phyloP scores from a whole-genome alignment of 2,797 vertebrate species.

The Columba guinea region DNA sequence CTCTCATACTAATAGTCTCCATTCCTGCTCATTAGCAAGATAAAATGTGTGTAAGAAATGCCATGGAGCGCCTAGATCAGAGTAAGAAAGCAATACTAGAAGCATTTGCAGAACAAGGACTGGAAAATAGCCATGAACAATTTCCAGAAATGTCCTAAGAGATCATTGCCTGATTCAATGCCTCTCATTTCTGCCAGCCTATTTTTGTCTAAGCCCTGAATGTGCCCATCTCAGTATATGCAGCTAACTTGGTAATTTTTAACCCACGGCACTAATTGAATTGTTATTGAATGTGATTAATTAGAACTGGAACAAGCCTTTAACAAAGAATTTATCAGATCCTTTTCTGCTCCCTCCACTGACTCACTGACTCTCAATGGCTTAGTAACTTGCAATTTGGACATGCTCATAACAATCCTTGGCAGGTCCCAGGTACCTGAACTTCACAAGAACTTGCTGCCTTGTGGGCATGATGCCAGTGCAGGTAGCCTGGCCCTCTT shows the following conservation, averaged over 20 bases:
- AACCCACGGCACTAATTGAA: slow-evolving; percentile 56
- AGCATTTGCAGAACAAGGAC: not conserved
- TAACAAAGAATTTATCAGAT: slow-evolving; percentile 44
- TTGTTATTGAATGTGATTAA: slow-evolving; percentile 62
- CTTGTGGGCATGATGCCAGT: not conserved
- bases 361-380: not conserved
- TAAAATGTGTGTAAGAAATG: not conserved
- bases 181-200: slow-evolving; percentile 34
- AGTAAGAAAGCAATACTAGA: not conserved
- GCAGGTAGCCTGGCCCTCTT: not conserved
- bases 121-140: slow-evolving; percentile 17
- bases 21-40: not conserved
- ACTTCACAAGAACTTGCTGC: not conserved
- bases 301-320: slow-evolving; percentile 33
- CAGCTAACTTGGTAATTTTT: slow-evolving; percentile 60
- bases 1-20: not conserved
- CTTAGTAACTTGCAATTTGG: not conserved
- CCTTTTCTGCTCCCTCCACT: not conserved
- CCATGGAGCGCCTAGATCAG: not conserved
- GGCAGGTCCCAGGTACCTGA: not conserved
- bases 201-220: slow-evolving; percentile 23
- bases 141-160: slow-evolving; percentile 46
- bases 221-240: not conserved
- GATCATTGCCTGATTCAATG: slow-evolving; percentile 25
- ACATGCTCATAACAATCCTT: not conserved